phyloP scores from a whole-genome alignment of 2,797 vertebrate genomes.

The Tragelaphus eurycerus region DNA sequence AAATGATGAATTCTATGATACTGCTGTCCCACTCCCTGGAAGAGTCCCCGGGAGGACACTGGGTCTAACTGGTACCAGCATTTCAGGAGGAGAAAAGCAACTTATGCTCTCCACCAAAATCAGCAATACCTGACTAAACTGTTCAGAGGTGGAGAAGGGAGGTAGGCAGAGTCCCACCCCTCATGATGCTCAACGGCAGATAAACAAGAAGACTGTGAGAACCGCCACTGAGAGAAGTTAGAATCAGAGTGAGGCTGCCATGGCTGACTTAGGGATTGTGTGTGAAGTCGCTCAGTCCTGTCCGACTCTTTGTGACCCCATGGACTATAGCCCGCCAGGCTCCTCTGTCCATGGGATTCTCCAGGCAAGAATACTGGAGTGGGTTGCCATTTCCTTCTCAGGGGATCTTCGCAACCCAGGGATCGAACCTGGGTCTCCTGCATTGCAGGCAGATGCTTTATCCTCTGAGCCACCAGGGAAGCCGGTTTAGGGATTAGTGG shows the following conservation, averaged over 20 bases:
- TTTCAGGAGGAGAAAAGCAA: not conserved
- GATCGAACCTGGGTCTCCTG: no score
- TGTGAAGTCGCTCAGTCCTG: no score
- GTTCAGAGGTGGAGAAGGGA: not conserved
- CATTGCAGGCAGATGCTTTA: no score
- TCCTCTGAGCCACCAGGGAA: no score
- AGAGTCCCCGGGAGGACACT: not conserved
- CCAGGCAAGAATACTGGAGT: no score
- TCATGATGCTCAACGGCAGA: not conserved
- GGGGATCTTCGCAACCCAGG: no score
- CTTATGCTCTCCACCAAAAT: not conserved
- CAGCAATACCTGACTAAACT: not conserved
- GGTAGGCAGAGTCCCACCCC: not conserved
- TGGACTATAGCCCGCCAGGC: no score
- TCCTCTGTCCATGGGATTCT: no score
- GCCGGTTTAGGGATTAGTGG: not conserved
- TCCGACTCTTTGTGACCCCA: accelerated
- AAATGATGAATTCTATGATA: not conserved
- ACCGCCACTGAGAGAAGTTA: not conserved
- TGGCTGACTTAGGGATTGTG: not conserved
- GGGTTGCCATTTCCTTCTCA: no score
- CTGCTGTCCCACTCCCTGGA: not conserved
- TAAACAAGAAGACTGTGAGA: not conserved
- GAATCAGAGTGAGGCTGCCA: not conserved
- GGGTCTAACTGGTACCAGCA: not conserved